Conservation (phyloP, 2,888 invertebrate species). For the Abrostola tripartita region DNA sequence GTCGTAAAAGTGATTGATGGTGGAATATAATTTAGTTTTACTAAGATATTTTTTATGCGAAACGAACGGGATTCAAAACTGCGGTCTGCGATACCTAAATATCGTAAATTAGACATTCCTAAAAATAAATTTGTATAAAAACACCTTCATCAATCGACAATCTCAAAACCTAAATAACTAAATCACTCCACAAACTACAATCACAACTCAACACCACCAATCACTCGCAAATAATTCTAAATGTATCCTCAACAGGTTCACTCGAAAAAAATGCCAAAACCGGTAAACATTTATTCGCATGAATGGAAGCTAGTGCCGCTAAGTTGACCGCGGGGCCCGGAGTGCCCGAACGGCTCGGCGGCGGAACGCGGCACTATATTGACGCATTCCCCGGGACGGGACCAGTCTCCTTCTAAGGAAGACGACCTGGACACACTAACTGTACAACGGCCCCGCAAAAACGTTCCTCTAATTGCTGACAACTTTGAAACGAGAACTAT, state of each 20-base stretch:
- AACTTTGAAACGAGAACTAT: conserved; percentile 61
- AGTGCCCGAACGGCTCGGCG: conserved; percentile 12
- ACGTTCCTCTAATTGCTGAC: conserved; percentile 75
- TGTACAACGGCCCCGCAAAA: conserved; percentile 74
- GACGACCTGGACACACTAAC: conserved; percentile 77
- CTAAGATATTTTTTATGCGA: background rate
- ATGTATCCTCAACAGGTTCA: conserved; percentile 36
- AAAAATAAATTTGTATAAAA: too few relatives aligned
- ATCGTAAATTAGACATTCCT: too few relatives aligned
- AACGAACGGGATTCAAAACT: too few relatives aligned
- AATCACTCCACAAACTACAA: conserved; percentile 17
- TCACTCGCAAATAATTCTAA: conserved; percentile 26
- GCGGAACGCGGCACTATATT: conserved; percentile 68
- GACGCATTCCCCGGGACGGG: conserved; percentile 76
- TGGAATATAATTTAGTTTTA: conserved; percentile 1
- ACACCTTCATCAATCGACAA: too few relatives aligned
- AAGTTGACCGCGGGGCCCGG: conserved; percentile 45
- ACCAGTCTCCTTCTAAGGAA: conserved; percentile 80
- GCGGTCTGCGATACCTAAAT: too few relatives aligned
- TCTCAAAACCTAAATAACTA: background rate
- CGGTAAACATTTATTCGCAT: conserved; percentile 55
- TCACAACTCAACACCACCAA: conserved; percentile 23
- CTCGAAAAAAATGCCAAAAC: conserved; percentile 49
- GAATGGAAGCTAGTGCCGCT: conserved; percentile 57
- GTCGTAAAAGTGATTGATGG: conserved; percentile 27